Evolutionary conservation across 1,140 invertebrate species (phyloP), one percentile per base, ranked within the genome.

Genomic region (Tribolium castaneum): DNA sequence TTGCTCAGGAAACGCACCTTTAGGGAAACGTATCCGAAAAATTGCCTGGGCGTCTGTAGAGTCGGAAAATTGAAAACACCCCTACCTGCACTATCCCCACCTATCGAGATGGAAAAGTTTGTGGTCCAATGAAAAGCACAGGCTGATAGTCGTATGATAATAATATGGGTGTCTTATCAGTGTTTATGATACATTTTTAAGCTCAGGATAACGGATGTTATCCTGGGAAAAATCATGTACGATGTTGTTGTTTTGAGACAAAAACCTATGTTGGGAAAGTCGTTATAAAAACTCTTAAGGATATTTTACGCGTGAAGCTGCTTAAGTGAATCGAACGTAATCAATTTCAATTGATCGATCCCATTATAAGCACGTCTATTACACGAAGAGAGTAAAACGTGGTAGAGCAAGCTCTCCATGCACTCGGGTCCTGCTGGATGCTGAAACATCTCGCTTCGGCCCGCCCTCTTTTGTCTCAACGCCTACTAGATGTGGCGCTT

Each of bases 391-490:
- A 66, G 14, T 3, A 30, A 66, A 35, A 35, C 59, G 22, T 13
- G 59, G 25, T 35, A 35, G 13, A 30, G 59, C 14, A 59, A 66
- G 34, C 59, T 25, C n/a, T 22, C 54, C 54, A 22, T 70, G 76
- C 71, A 70, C 75, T 51, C 72, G 66, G 75, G 30, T 73, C 49
- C 71, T 51, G 71, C 49, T 54, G 75, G 78, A 81, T 77, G 77
- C 77, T 79, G 78, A 30, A 59, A 70, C 62, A 54, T 72, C 76
- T 81, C 80, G 16, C 34, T 35, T 49, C 19, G 71, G 22, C 52
- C 13, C 77, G 78, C 78, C 81, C 70, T 80, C 83, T 75, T 82
- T 84, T 75, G 81, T 82, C 76, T 84, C 83, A 66, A 80, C 76
- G 30, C 82, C 83, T 76, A 80, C 78, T 34, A 72, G 51, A 79